Conservation (phyloP, 1,140 invertebrate genomes). For the Cataglyphis hispanica region DNA sequence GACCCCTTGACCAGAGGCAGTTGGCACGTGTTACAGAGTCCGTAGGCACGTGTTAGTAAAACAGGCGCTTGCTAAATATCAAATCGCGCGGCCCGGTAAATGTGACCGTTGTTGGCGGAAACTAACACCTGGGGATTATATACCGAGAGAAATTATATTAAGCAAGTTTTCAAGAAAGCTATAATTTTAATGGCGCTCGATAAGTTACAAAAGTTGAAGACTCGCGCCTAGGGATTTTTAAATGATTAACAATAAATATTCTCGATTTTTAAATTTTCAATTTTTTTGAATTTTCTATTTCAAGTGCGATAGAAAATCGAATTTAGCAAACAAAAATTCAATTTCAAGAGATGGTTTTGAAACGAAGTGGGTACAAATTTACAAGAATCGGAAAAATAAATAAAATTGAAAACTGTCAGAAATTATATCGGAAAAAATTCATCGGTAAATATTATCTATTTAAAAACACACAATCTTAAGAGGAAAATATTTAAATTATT, state of each 20-base stretch:
- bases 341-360: neutral
- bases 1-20: conserved; percentile 70
- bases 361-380: neutral
- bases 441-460: too few relatives aligned
- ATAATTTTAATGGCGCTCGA: neutral
- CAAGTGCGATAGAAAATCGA: neutral
- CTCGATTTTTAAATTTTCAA: neutral
- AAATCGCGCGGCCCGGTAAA: conserved; percentile 17
- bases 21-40: conserved; percentile 67
- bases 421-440: neutral
- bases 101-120: conserved; percentile 33
- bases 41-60: conserved; percentile 72
- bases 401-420: neutral
- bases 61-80: conserved; percentile 72
- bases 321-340: conserved; percentile 8
- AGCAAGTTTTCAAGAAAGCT: conserved; percentile 41
- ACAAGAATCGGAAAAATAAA: neutral
- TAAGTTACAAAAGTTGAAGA: neutral
- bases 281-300: neutral
- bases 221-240: neutral
- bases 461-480: too few relatives aligned
- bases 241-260: neutral
- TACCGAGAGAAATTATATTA: conserved; percentile 29
- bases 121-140: conserved; percentile 41
- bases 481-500: too few relatives aligned